phyloP scores from a whole-genome alignment of 2,797 vertebrate genomes.

The Catamblyrhynchus diadema region DNA sequence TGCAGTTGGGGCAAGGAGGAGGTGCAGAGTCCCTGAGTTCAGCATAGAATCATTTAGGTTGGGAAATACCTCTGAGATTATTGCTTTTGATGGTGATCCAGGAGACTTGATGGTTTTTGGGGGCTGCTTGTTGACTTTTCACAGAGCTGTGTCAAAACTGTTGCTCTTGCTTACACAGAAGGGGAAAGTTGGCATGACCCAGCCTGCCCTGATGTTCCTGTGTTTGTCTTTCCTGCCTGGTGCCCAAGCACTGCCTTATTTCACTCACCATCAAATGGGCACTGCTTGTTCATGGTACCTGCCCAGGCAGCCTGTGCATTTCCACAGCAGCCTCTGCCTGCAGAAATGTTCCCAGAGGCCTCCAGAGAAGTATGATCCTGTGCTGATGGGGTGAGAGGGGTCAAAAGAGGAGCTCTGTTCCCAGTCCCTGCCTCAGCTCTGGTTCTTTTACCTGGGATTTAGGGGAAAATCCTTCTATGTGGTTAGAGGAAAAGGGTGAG shows the following conservation, averaged over 20 bases:
- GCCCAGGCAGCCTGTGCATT: background rate
- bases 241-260: background rate
- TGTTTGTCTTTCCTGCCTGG: background rate
- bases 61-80: background rate
- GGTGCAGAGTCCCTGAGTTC: background rate
- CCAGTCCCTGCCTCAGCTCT: background rate
- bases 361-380: background rate
- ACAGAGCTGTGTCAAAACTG: constrained; percentile 4
- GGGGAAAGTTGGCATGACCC: background rate
- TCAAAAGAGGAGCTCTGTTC: background rate
- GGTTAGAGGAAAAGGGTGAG: background rate
- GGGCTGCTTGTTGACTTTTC: constrained; percentile 21
- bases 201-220: background rate
- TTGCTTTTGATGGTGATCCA: background rate
- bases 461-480: background rate
- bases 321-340: background rate
- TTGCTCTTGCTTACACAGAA: constrained; percentile 15
- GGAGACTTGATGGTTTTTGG: background rate
- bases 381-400: background rate
- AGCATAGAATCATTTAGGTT: background rate
- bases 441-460: background rate
- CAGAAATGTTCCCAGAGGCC: background rate
- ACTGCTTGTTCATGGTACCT: background rate
- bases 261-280: background rate
- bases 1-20: background rate